Conservation (phyloP, 2,113 vertebrate genomes). For the Aspidoscelis tigris region DNA sequence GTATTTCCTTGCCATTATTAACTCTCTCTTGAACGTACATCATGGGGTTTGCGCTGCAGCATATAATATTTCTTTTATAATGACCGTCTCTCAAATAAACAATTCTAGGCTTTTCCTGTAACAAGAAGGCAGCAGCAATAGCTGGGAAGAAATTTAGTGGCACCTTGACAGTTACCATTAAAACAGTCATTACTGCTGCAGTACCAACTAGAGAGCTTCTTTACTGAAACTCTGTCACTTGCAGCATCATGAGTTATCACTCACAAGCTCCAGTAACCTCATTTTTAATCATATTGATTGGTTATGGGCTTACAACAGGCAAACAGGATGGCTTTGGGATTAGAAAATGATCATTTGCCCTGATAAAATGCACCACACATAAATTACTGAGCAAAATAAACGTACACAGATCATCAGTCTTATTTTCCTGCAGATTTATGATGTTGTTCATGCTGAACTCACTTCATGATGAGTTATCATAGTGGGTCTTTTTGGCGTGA, state of each 20-base stretch:
- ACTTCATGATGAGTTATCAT: conserved; percentile 4
- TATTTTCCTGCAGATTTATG: conserved; percentile 6
- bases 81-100: conserved; percentile 7
- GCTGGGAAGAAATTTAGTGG: not conserved
- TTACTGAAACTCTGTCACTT: conserved; percentile 37
- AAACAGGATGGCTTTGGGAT: conserved; percentile 41
- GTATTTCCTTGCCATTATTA: conserved; percentile 6
- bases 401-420: conserved; percentile 1
- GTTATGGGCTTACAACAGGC: conserved; percentile 30
- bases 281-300: conserved; percentile 41
- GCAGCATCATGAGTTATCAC: conserved; percentile 3
- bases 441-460: conserved; percentile 29
- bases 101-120: not conserved
- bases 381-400: conserved; percentile 45
- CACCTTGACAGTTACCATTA: conserved; percentile 18
- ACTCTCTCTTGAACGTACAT: conserved; percentile 11
- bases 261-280: not conserved
- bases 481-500: conserved; percentile 17
- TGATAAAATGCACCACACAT: conserved; percentile 16
- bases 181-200: not conserved
- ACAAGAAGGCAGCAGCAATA: not conserved
- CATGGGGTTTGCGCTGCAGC: not conserved
- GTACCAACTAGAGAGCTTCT: conserved; percentile 4
- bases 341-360: conserved; percentile 40
- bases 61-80: conserved; percentile 2